phyloP scores from a whole-genome alignment of 2,888 invertebrate genomes.

The Cylindroiulus punctatus region DNA sequence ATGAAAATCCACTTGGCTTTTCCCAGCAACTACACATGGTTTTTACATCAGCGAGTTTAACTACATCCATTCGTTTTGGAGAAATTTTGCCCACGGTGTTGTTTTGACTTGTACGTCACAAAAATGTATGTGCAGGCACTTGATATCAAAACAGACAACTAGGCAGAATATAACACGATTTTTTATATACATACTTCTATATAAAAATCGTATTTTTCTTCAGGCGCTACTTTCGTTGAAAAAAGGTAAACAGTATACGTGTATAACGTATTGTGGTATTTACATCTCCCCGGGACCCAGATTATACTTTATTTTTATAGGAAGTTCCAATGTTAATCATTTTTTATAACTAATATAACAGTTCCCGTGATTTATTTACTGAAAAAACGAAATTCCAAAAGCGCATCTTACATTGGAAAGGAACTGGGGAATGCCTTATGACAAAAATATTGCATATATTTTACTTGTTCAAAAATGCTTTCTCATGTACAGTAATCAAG shows the following conservation, averaged over 20 bases:
- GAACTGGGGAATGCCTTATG: too few species aligned
- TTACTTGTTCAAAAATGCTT: too few species aligned
- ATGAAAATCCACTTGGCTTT: slow-evolving; percentile 39
- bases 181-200: not conserved
- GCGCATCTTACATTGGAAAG: too few species aligned
- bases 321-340: too few species aligned
- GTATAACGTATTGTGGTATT: too few species aligned
- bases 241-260: too few species aligned
- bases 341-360: too few species aligned
- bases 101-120: not conserved
- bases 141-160: not conserved
- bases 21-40: not conserved
- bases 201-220: not conserved
- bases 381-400: too few species aligned
- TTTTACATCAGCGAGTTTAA: not conserved
- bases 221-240: too few species aligned
- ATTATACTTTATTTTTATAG: not conserved
- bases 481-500: too few species aligned
- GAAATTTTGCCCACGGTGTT: not conserved
- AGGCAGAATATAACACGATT: not conserved
- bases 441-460: too few species aligned
- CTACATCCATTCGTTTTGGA: not conserved
- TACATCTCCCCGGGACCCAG: not conserved
- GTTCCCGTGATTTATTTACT: too few species aligned
- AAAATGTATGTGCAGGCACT: not conserved